Base-by-base conservation (phyloP, 2,888 invertebrate genomes). In the Entomobrya proxima region DNA sequence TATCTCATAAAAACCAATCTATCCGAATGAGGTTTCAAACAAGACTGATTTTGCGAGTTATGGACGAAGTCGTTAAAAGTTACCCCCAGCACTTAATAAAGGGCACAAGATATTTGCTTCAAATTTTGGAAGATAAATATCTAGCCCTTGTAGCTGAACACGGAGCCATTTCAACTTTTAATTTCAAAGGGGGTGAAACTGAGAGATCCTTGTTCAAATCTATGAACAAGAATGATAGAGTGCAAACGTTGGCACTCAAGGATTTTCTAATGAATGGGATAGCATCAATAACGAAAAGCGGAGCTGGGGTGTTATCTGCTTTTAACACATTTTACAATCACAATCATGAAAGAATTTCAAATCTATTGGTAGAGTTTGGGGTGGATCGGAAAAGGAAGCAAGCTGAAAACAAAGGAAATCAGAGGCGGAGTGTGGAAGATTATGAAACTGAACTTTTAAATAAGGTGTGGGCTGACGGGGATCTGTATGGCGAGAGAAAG, bases 241-340 rank as follows among this genome's bases (percentile, higher is more conserved):
- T 86, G n/a, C 87, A 88, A 64, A 47, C 87, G 2, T 79, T 89
- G 86, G 88, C 87, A 0, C 55, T 89, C 1, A 88, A 88, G 40
- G 89, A 89, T 47, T 88, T 88, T 64, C 37, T 88, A 2, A 44
- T 88, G 7, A 87, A 85, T 86, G 88, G 88, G 4, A 37, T 86
- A 7, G 85, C 85, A 0, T 88, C 86, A 6, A 50, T 86, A 7
- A 27, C 24, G 40, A 75, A 78, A 35, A 85, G 85, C 55, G 88
- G 87, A 9, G 77, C 85, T 5, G 13, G 80, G 0, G 37, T 61
- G 0, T 44, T 67, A 13, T 47, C 67, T 0, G 86, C 88, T 7
- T 89, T 89, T 47, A 67, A 32, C 0, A 88, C 88, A 50, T 88
- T 88, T 55, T 86, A 81, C 18, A 50, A 50, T 15, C 50, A 81